Evolutionary conservation across 92 coral and sea anemone genomes (phyloP).

Genomic region (Pocillopora meandrina): DNA sequence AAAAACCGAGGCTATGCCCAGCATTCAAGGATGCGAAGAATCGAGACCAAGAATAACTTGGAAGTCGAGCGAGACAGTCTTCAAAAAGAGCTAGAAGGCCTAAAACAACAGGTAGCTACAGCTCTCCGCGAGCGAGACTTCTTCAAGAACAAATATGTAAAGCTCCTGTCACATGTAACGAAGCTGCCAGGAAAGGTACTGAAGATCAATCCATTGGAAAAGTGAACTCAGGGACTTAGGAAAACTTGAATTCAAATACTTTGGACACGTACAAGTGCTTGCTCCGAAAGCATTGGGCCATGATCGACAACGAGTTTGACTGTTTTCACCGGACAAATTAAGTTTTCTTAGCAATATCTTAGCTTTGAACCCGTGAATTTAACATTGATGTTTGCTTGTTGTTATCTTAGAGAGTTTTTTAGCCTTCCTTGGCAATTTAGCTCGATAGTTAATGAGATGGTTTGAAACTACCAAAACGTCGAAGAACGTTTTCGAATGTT

Average conservation of each 20-base stretch:
- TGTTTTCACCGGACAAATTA: constrained; percentile 7
- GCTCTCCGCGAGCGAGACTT: constrained; percentile 51
- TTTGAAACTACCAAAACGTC: not conserved
- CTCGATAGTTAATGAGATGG: not conserved
- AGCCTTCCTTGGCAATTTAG: not conserved
- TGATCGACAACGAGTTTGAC: not conserved
- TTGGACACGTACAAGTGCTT: constrained; percentile 41
- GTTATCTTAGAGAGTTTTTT: not conserved
- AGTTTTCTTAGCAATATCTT: not conserved
- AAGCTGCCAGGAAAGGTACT: constrained; percentile 14
- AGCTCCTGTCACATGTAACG: not conserved
- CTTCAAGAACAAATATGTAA: constrained; percentile 25
- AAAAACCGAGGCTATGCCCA: constrained; percentile 91
- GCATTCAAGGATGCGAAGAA: constrained; percentile 74
- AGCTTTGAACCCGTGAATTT: not conserved
- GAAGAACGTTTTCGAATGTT: constrained; percentile 39
- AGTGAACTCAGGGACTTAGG: not conserved
- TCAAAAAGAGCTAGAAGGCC: constrained; percentile 41
- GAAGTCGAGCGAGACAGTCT: constrained; percentile 42
- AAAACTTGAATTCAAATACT: constrained; percentile 10
- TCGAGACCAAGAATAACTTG: constrained; percentile 57
- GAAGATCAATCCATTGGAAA: constrained; percentile 16
- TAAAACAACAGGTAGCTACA: constrained; percentile 33
- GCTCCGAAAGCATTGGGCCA: not conserved
- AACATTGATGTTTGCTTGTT: not conserved